Evolutionary conservation across 2,113 vertebrate genomes (phyloP), one percentile per base, ranked within the genome.

Genomic region (Myrmecobius fasciatus): DNA sequence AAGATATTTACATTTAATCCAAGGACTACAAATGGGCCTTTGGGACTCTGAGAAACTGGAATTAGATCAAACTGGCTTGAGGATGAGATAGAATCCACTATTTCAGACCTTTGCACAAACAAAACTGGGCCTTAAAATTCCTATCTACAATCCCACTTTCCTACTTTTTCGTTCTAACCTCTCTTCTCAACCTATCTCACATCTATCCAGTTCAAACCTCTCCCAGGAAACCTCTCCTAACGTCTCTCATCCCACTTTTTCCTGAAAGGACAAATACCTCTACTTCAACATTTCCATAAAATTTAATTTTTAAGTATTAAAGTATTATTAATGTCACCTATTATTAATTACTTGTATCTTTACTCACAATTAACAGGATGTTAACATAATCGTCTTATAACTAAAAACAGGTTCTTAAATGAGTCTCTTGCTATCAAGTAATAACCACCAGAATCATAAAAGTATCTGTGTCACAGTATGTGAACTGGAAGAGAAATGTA

Each of bases 31-130:
- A 53, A 93, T 95, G 48, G 36, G 36, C 67, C 53, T n/a, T 25
- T 36, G 48, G 88, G 60, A 51, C 92, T 91, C 91, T 92, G 94
- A 95, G 5, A 96, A 94, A 53, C 0, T 4, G 31, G 67, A 83
- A 43, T 83, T 43, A 43, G 67, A 43, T 83, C 67, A 83, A 83
- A 92, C 75, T 8, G 31, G 53, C 31, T n/a, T n/a, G 2, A 51
- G 47, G 31, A n/a, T 14, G 31, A 28, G 60, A 95, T n/a, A 92
- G 92, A 75, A 52, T 8, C 91, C 83, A 10, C 36, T 22, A n/a
- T 3, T 93, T 83, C 28, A 60, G 43, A 53, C 52, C 51, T 75
- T 52, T 25, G 25, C 43, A 53, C 48, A 89, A 47, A 91, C 52
- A 83, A 67, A 52, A 92, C 0, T 2, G 49, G 25, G 49, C 22